Base-by-base conservation (phyloP, 2,797 vertebrate genomes). In the Syndactyla subalaris region DNA sequence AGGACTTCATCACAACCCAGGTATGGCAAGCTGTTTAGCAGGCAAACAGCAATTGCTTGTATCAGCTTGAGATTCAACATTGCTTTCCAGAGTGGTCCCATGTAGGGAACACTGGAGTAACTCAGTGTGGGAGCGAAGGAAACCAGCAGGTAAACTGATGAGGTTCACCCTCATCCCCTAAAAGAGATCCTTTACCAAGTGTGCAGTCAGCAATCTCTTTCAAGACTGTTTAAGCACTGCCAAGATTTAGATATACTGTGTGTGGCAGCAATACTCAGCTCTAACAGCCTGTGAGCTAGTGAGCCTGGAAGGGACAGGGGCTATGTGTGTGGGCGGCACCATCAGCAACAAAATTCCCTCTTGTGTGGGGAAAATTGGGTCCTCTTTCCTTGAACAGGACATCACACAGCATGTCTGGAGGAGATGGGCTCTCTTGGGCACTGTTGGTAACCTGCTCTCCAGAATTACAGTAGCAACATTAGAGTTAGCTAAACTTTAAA, bases 401-500 rank as follows among this genome's bases (percentile, higher is more conserved):
- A 2, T 68, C 38, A 48, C 55, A 59, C 6, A 23, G 23, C 1
- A 0, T 30, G 27, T n/a, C 61, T 57, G 59, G 43, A 74, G 32
- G 54, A 85, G 58, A 71, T 9, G 15, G 32, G 22, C 8, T 87
- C 77, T 43, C 85, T 7, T 43, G 48, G 54, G 73, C 48, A 15
- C 48, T 34, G 45, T 43, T 22, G 38, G 52, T 39, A 86, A 79
- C 14, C 49, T 30, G 71, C 41, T 87, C 30, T 57, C 71, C 52
- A 93, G 61, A 62, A 82, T 51, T 59, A 93, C 73, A 74, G 89
- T 86, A 88, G 91, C 65, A 95, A 49, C 59, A 38, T 43, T 59
- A 61, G 36, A 83, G 52, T 72, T 88, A 78, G 78, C 75, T 36
- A 22, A 90, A 77, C 46, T 30, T 77, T 82, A 67, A 88, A 74